Evolutionary conservation across 2,888 invertebrate genomes (phyloP), one percentile per base, ranked within the genome.

Genomic region (Netelia fuscicornis): DNA sequence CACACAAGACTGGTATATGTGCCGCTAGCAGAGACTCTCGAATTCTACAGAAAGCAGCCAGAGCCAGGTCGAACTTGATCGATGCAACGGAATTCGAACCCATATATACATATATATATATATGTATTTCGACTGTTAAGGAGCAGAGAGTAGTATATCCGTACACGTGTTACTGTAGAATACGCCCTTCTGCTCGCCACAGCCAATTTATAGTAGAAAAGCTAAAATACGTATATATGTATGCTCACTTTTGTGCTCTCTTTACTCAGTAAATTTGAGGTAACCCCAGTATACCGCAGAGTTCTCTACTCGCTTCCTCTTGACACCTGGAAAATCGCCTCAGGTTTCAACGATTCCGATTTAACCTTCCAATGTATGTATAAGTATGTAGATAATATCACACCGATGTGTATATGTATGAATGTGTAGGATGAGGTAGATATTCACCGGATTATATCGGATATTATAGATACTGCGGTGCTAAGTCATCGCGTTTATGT

Each of bases 281-380:
- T 78, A 68, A 78, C 77, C 60, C 42, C 68, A 68, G 25, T 13
- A 48, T 25, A 42, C 67, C 58, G 17, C 68, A 68, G 13, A 6
- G 60, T 70, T 60, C 20, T 23, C 23, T 23, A 11, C 13, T 3
- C 48, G 2, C 13, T 70, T 52, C 44, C 25, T 25, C 25, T 52
- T 60, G 60, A 17, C 78, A 70, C 70, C 62, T 71, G 78, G 70
- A 52, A 70, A 76, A 71, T 78, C 78, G 70, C 52, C 70, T 54
- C 37, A 37, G 48, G 37, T 70, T 62, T 25, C 64, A 20, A 62
- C 70, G 62, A 70, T 30, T 78, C 37, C 62, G 37, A 5, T 20
- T 13, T 52, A 13, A 20, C n/a, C 54, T 20, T 44, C 25, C 52
- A 78, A 44, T 37, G 6, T 5, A 25, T 74, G 25, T 60, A 78